Evolutionary conservation across 2,797 vertebrate genomes (phyloP).

Genomic region (Hippoglossus hippoglossus): DNA sequence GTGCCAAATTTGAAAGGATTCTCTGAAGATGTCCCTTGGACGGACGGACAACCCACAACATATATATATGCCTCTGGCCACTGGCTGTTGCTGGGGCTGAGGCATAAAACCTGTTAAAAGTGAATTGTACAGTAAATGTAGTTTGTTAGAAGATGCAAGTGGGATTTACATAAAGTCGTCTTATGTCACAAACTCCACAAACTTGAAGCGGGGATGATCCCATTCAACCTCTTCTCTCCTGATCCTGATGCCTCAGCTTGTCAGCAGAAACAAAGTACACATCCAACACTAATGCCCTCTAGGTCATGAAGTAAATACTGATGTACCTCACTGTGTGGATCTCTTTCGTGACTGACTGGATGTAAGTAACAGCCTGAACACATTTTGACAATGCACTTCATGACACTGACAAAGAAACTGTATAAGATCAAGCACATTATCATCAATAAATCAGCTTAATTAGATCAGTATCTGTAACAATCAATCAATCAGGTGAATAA

Average conservation of each 20-base stretch:
- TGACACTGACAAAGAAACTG: background rate
- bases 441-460: background rate
- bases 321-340: background rate
- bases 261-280: background rate
- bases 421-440: background rate
- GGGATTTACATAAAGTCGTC: background rate
- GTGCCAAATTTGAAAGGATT: too few species aligned
- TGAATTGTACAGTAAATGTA: too few species aligned
- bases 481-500: background rate
- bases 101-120: too few species aligned
- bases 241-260: background rate
- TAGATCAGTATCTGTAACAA: background rate
- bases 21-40: too few species aligned
- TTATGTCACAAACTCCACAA: background rate
- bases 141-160: too few species aligned
- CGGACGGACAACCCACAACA: too few species aligned
- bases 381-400: background rate
- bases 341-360: too few species aligned
- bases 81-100: too few species aligned
- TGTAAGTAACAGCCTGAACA: background rate
- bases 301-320: background rate
- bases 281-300: background rate
- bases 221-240: background rate
- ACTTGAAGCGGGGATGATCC: background rate
- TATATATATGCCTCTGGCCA: too few species aligned